phyloP scores from a whole-genome alignment of 2,113 vertebrate species.

The Carassius gibelio region DNA sequence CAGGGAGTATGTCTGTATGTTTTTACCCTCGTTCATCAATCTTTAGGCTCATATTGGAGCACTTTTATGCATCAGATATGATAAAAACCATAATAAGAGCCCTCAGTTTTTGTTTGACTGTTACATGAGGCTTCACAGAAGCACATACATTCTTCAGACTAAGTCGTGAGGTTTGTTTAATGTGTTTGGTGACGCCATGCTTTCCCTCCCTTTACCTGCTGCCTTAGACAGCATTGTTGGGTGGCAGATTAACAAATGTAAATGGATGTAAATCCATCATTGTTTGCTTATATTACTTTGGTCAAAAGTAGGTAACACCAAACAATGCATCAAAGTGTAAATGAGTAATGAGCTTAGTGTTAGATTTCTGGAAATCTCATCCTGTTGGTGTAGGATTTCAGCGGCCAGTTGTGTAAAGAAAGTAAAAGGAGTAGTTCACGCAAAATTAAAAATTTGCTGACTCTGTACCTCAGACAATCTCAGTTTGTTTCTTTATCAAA shows the following conservation, averaged over 20 bases:
- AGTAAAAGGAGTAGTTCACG: not conserved
- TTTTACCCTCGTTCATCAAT: conserved; percentile 29
- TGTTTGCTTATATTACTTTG: too few relatives aligned
- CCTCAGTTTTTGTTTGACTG: conserved; percentile 1
- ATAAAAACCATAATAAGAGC: not conserved
- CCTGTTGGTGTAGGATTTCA: not conserved
- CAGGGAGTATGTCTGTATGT: conserved; percentile 47
- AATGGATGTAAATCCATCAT: not conserved
- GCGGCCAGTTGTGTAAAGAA: not conserved
- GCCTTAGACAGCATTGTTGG: not conserved
- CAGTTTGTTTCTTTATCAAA: too few relatives aligned
- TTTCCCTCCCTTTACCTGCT: not conserved
- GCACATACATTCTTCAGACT: not conserved
- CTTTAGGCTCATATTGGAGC: conserved; percentile 1
- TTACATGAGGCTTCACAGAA: not conserved
- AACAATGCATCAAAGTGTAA: not conserved
- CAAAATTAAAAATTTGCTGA: too few relatives aligned
- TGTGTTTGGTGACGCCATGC: not conserved
- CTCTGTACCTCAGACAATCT: too few relatives aligned
- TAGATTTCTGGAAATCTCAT: conserved; percentile 13
- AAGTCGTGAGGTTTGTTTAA: conserved; percentile 6
- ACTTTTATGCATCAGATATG: conserved; percentile 10
- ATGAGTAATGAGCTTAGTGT: not conserved
- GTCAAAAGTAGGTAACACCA: not conserved
- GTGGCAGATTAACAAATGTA: not conserved